Conservation (phyloP, 2,113 vertebrate species). For the Lutjanus erythropterus region DNA sequence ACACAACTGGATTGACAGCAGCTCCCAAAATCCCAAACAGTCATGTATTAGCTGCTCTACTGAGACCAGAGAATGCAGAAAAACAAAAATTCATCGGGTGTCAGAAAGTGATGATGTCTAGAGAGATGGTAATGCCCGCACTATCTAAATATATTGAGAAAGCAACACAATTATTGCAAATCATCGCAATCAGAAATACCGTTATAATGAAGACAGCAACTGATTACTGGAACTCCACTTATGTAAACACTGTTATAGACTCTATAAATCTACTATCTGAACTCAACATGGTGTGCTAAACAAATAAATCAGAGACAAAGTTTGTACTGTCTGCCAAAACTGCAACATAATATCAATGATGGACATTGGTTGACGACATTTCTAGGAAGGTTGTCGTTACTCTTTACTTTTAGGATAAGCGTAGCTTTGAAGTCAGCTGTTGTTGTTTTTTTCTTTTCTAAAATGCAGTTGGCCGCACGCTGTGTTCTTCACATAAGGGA, state of each 20-base stretch:
- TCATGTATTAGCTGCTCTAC: slow-evolving; percentile 18
- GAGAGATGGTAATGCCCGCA: slow-evolving; percentile 6
- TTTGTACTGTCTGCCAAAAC: no score
- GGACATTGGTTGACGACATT: no score
- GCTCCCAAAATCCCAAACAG: slow-evolving; percentile 18
- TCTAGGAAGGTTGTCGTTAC: no score
- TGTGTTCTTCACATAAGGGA: no score
- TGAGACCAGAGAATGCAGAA: slow-evolving; percentile 15
- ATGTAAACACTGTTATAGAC: neutral
- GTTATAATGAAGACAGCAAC: neutral
- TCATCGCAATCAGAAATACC: neutral
- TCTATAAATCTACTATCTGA: no score
- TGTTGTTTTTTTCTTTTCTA: no score
- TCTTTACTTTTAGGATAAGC: no score
- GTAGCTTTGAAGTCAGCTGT: no score
- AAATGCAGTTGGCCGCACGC: no score
- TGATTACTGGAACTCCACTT: neutral
- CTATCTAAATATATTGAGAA: slow-evolving; percentile 13
- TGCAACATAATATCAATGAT: no score
- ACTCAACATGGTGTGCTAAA: neutral
- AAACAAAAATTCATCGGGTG: neutral
- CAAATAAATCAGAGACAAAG: neutral
- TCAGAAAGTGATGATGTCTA: neutral
- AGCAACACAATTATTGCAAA: neutral
- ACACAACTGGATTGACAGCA: slow-evolving; percentile 46